These are phyloP conservation scores for Campylomormyrus tamandua DNA, from an alignment of 2,113 vertebrate species.

Conservation along the genomic window DNA sequence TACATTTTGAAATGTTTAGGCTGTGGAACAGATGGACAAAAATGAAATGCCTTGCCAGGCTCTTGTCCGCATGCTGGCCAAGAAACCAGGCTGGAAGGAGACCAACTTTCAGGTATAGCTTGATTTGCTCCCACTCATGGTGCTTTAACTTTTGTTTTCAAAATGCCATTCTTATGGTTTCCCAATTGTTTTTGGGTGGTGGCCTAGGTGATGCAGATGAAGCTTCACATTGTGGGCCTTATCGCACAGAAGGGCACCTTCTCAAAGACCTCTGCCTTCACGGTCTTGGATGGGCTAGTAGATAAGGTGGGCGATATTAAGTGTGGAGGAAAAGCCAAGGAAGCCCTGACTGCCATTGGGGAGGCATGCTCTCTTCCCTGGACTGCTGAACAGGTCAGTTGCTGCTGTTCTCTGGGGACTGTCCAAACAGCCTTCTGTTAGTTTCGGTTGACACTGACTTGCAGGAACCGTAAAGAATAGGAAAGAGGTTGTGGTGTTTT, in stretches of 20 bases:
- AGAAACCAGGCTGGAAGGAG: conserved; percentile 98
- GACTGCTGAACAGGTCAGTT: conserved; percentile 90
- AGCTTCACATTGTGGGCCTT: conserved; percentile 82
- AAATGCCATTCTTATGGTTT: background rate
- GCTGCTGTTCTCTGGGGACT: background rate
- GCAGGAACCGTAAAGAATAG: background rate
- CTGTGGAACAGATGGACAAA: conserved; percentile 87
- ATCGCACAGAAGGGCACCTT: conserved; percentile 86
- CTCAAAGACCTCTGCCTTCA: conserved; percentile 84
- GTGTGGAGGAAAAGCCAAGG: conserved; percentile 89
- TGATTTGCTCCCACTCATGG: background rate
- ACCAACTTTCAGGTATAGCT: conserved; percentile 91
- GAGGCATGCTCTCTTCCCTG: conserved; percentile 82
- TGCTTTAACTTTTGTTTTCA: background rate
- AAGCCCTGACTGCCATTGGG: conserved; percentile 83
- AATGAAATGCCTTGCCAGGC: conserved; percentile 88
- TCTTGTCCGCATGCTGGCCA: conserved; percentile 89
- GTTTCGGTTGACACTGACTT: background rate
- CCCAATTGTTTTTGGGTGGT: background rate
- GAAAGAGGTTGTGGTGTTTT: background rate
- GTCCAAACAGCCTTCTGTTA: background rate
- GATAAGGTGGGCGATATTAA: conserved; percentile 95
- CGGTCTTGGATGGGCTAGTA: conserved; percentile 87
- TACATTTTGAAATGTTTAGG: conserved; percentile 50
- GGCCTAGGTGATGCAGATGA: conserved; percentile 94